Evolutionary conservation across 2,888 invertebrate species (phyloP), one percentile per base, ranked within the genome.

Genomic region (Nyleta sp.): DNA sequence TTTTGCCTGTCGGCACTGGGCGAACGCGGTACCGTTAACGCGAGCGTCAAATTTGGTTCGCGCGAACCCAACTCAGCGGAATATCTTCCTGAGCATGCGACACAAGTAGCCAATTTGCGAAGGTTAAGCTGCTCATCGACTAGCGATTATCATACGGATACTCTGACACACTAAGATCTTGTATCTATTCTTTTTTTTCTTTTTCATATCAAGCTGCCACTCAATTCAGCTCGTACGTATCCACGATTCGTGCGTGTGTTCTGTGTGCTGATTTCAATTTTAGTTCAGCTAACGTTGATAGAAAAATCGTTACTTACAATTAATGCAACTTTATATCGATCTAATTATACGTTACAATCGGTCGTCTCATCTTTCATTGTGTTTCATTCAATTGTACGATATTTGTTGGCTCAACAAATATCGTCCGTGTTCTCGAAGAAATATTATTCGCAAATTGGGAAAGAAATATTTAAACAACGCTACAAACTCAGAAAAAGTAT

Each of bases 131-230:
- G 62, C 68, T 57, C 64, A 62, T 68, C 44, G 75, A 70, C 62
- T 55, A 62, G 31, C 38, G 50, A 72, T 72, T 77, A 78, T 68
- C 71, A 60, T 22, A 17, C 35, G 57, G 55, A 73, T 68, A 65
- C 53, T 73, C 67, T 78, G 78, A 78, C 78, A 78, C 57, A 68
- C 68, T 78, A 78, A 78, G 52, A 68, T 73, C 73, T 44, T 64
- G 64, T 50, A 70, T 62, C 65, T 44, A 57, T 64, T 50, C 3
- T 40, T 40, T 71, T 73, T 75, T 67, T 62, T 42, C 40, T n/a
- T 53, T 73, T 62, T 52, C 31, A 15, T 53, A 50, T 62, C 40
- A 48, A 57, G 38, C 38, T 64, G 70, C 52, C 64, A 55, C 24
- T 76, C 70, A 76, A 46, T 59, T n/a, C n/a, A n/a, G n/a, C n/a